Percentiles rank a stretch among this genome's conserved stretches.
Conservation (phyloP, 2,888 invertebrate genomes). For the Microctonus aethiopoides region DNA sequence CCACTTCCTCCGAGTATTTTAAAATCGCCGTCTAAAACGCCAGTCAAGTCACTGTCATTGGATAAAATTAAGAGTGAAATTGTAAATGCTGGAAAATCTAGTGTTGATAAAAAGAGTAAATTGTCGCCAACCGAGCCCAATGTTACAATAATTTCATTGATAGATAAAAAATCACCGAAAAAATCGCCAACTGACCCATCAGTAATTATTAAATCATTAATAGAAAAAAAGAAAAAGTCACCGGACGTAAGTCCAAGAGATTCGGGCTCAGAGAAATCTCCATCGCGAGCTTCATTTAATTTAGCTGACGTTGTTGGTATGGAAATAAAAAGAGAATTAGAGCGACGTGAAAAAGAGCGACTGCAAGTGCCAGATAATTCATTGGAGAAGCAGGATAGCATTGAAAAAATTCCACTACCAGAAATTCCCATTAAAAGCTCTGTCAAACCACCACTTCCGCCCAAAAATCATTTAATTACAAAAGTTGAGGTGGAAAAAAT, state of each 20-base stretch:
- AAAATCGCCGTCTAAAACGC: constrained; percentile 44
- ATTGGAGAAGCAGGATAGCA: constrained; percentile 62
- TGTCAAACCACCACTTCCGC: constrained; percentile 36
- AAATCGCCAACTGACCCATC: constrained; percentile 56
- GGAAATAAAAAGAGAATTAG: constrained; percentile 59
- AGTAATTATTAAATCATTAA: constrained; percentile 55
- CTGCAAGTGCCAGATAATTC: constrained; percentile 56
- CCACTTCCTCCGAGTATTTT: constrained; percentile 52
- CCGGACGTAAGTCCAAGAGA: constrained; percentile 47
- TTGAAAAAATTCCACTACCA: constrained; percentile 63
- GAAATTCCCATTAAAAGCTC: constrained; percentile 54
- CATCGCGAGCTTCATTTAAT: constrained; percentile 48
- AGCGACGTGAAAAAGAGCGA: constrained; percentile 54
- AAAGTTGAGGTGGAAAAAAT: constrained; percentile 16
- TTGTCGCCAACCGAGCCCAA: constrained; percentile 54
- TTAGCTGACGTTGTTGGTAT: constrained; percentile 59
- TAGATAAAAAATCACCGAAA: constrained; percentile 53
- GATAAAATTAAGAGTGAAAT: constrained; percentile 50
- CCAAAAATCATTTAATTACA: constrained; percentile 39
- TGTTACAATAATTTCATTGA: constrained; percentile 53
- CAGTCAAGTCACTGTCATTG: constrained; percentile 53
- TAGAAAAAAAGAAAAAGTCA: constrained; percentile 56
- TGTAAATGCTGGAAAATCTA: constrained; percentile 47
- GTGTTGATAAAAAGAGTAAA: constrained; percentile 57
- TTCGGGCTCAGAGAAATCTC: constrained; percentile 45